Percentiles rank a stretch among this genome's conserved stretches.
phyloP scores from a whole-genome alignment of 2,888 invertebrate species.

The Eristalinus sepulchralis region DNA sequence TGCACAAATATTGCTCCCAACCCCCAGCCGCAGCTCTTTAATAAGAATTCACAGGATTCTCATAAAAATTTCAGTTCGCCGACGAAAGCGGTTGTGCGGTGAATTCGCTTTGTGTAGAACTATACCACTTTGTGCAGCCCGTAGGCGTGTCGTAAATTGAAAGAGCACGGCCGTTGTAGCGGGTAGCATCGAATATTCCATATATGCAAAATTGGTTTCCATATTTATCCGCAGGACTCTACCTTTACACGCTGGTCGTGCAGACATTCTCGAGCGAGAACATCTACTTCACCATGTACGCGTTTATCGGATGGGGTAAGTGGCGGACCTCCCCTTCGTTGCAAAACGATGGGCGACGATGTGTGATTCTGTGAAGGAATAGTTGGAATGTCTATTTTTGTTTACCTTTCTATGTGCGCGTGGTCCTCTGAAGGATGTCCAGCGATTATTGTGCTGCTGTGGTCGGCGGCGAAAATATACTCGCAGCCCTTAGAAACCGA shows the following conservation, averaged over 20 bases:
- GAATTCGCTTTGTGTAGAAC: slow-evolving; percentile 27
- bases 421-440: slow-evolving; percentile 75
- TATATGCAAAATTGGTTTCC: not conserved
- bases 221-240: slow-evolving; percentile 84
- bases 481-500: slow-evolving; percentile 77
- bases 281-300: slow-evolving; percentile 90
- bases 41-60: slow-evolving; percentile 16
- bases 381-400: not conserved
- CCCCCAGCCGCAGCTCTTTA: not conserved
- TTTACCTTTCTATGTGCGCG: not conserved
- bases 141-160: slow-evolving; percentile 37
- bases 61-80: not conserved
- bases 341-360: not conserved
- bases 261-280: slow-evolving; percentile 93
- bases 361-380: not conserved
- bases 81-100: slow-evolving; percentile 15
- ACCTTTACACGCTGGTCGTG: slow-evolving; percentile 92
- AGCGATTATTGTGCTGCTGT: slow-evolving; percentile 77
- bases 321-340: slow-evolving; percentile 72
- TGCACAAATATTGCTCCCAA: slow-evolving; percentile 19
- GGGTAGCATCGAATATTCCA: not conserved
- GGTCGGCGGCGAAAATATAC: slow-evolving; percentile 79
- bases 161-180: not conserved
- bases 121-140: not conserved
- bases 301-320: slow-evolving; percentile 94